These are phyloP conservation scores for Dastarcus helophoroides DNA, from an alignment of 2,888 invertebrate genomes.

Conservation along the genomic window DNA sequence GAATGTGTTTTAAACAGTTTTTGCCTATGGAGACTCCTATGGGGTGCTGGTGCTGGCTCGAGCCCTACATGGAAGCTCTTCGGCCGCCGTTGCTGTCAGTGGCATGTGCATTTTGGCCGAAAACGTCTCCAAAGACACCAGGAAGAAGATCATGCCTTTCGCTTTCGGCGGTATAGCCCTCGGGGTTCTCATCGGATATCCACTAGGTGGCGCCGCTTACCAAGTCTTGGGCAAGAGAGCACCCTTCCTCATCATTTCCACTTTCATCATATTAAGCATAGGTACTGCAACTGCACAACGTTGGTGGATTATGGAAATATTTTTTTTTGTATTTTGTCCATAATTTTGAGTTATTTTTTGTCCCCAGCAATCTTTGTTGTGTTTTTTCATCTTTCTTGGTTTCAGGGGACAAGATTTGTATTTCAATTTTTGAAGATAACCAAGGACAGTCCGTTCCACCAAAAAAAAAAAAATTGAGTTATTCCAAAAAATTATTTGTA, in stretches of 20 bases:
- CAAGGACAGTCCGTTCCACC: too few species aligned
- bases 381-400: too few species aligned
- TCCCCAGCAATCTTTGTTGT: too few species aligned
- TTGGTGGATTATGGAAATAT: too few species aligned
- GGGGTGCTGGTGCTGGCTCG: slow-evolving; percentile 58
- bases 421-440: too few species aligned
- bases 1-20: slow-evolving; percentile 45
- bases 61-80: slow-evolving; percentile 68
- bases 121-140: slow-evolving; percentile 40
- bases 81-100: slow-evolving; percentile 66
- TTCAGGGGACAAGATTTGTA: too few species aligned
- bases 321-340: too few species aligned
- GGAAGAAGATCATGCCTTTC: slow-evolving; percentile 66
- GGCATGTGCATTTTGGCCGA: slow-evolving; percentile 72
- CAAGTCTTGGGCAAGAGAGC: slow-evolving; percentile 63
- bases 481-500: too few species aligned
- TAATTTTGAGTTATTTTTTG: too few species aligned
- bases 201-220: slow-evolving; percentile 67
- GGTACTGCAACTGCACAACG: too few species aligned
- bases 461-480: too few species aligned
- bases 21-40: slow-evolving; percentile 63
- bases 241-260: slow-evolving; percentile 59
- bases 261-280: slow-evolving; percentile 43
- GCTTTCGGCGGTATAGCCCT: slow-evolving; percentile 70
- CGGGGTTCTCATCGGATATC: slow-evolving; percentile 73